A percentile compares a stretch with the other conserved stretches of the same genome.
phyloP scores from a whole-genome alignment of 2,888 invertebrate genomes.

The Gryllus longicercus region DNA sequence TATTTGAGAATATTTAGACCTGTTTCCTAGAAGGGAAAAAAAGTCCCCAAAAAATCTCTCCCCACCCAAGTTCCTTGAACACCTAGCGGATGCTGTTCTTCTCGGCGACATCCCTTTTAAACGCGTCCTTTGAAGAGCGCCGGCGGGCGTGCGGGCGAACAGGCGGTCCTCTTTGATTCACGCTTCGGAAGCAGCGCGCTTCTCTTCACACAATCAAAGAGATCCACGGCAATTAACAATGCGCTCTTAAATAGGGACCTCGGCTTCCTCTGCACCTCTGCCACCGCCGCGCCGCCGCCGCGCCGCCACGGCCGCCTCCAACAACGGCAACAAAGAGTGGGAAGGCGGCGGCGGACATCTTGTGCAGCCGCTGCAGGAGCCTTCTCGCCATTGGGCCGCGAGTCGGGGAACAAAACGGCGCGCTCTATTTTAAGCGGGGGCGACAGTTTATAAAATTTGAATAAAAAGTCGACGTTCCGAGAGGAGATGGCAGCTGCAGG shows the following conservation, averaged over 20 bases:
- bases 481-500: too few relatives aligned
- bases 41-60: neutral
- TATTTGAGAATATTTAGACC: neutral
- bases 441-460: too few relatives aligned
- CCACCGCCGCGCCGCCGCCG: neutral
- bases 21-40: neutral
- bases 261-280: neutral
- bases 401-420: too few relatives aligned
- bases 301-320: neutral
- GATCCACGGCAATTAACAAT: slow-evolving; percentile 2
- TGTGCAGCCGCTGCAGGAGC: too few relatives aligned
- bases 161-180: neutral
- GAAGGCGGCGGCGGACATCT: too few relatives aligned
- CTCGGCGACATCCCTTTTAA: neutral
- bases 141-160: neutral
- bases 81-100: neutral
- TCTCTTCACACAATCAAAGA: slow-evolving; percentile 17
- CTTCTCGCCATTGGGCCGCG: too few relatives aligned
- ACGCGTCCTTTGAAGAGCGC: neutral
- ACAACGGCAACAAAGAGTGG: neutral
- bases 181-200: neutral
- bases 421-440: too few relatives aligned
- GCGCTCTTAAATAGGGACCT: slow-evolving; percentile 11
- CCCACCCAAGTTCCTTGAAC: neutral
- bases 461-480: too few relatives aligned